phyloP scores from a whole-genome alignment of 2,113 vertebrate species.

The Pithys albifrons region DNA sequence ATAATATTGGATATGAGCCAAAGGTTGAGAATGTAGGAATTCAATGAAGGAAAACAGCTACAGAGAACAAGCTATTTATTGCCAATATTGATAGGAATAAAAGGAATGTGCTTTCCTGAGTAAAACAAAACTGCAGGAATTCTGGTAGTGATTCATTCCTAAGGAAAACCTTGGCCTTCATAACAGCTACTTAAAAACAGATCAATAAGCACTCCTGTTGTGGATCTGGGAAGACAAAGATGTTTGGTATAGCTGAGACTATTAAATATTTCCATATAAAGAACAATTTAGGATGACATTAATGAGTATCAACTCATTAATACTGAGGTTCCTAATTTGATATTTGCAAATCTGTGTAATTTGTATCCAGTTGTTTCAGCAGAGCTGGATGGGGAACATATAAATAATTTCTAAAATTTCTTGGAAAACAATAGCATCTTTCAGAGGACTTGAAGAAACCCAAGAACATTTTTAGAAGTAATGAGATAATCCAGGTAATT shows the following conservation, averaged over 20 bases:
- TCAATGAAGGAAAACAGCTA: background rate
- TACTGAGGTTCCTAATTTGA: background rate
- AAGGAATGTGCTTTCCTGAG: background rate
- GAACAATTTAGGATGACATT: constrained; percentile 33
- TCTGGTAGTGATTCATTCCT: background rate
- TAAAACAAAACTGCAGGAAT: constrained; percentile 25
- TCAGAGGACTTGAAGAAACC: background rate
- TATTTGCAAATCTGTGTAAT: background rate
- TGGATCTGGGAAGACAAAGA: background rate
- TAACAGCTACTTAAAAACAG: constrained; percentile 23
- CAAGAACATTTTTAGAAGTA: background rate
- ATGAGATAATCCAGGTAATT: background rate
- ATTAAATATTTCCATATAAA: constrained; percentile 15
- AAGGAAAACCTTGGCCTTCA: background rate
- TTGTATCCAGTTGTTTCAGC: background rate
- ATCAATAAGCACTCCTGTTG: constrained; percentile 38
- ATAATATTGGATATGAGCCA: background rate
- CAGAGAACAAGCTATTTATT: background rate
- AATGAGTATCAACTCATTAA: background rate
- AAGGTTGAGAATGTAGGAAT: background rate
- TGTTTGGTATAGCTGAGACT: constrained; percentile 8
- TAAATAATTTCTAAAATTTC: background rate
- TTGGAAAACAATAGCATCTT: background rate
- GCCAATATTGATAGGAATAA: background rate
- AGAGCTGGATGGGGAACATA: background rate